Base-by-base conservation (phyloP, 2,797 vertebrate genomes). In the Platalea minor region DNA sequence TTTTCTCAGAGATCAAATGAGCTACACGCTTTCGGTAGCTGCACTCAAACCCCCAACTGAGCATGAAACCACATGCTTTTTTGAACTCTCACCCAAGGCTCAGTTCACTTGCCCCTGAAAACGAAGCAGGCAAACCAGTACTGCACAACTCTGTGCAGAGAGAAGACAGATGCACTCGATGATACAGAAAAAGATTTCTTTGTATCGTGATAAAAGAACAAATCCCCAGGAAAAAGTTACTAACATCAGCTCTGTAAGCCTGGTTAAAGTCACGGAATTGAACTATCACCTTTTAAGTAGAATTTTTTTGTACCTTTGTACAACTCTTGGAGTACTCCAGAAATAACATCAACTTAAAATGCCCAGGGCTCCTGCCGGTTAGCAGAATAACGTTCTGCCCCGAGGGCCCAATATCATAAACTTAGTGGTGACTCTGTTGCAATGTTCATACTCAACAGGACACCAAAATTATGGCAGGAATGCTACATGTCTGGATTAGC, bases 241-340 rank as follows among this genome's bases (percentile, higher is more conserved):
- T 46, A 33, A 70, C 29, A 31, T 48, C 37, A 79, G 39, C 8
- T 91, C 76, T 86, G 21, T 31, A 91, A 77, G 28, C 10, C 60
- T 56, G 64, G 64, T 21, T 43, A 21, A 84, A 63, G 39, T 29
- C 33, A 83, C 33, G 88, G 25, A 65, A 56, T 2, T n/a, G 31
- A 86, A 63, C 11, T 29, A 54, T 6, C 1, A 2, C 9, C n/a
- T 82, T 84, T n/a, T 26, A 85, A 0, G 0, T 10, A 46, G n/a
- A 39, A 4, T 4, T 50, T 81, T 90, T 37, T 73, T 39, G 53
- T 63, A 50, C 18, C 19, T 85, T 91, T 64, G 59, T 5, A 37
- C 35, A 41, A n/a, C 9, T 61, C 39, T 13, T 56, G 3, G 14
- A 61, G 26, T 29, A 63, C 9, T 86, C 39, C 25, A 90, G 50